Evolutionary conservation across 2,888 invertebrate species (phyloP).

Genomic region (Pristionchus japonicus): DNA sequence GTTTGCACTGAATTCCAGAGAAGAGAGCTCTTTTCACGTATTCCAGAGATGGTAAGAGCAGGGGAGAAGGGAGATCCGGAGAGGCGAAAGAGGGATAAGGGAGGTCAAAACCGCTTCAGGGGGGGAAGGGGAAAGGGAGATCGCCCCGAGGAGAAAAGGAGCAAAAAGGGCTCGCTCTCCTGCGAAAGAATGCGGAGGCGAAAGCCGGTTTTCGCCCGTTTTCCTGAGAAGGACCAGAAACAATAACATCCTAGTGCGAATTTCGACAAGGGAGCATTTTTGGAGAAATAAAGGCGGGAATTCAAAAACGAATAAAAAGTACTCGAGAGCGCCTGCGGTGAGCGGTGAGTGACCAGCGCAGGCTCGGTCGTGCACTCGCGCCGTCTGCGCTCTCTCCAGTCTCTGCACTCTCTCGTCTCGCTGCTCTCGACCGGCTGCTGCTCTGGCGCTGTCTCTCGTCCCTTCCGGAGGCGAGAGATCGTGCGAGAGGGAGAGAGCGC

Average conservation of each 20-base stretch:
- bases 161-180: background rate
- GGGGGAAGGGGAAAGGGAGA: background rate
- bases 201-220: background rate
- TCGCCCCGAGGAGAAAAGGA: too few species aligned
- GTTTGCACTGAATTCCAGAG: conserved; percentile 25
- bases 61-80: background rate
- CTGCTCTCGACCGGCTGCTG: background rate
- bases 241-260: background rate
- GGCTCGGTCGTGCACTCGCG: background rate
- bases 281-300: background rate
- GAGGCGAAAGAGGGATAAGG: background rate
- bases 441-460: background rate
- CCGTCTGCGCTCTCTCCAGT: background rate
- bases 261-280: background rate
- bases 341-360: background rate
- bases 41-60: background rate
- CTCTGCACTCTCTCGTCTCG: background rate
- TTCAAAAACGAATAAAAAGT: background rate
- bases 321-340: background rate
- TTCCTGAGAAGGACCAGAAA: background rate
- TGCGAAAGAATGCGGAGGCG: background rate
- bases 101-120: conserved; percentile 28
- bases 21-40: background rate
- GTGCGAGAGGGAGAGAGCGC: background rate
- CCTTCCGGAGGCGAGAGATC: background rate